Base-by-base conservation (phyloP, 2,113 vertebrate species). In the Hystrix brachyura region DNA sequence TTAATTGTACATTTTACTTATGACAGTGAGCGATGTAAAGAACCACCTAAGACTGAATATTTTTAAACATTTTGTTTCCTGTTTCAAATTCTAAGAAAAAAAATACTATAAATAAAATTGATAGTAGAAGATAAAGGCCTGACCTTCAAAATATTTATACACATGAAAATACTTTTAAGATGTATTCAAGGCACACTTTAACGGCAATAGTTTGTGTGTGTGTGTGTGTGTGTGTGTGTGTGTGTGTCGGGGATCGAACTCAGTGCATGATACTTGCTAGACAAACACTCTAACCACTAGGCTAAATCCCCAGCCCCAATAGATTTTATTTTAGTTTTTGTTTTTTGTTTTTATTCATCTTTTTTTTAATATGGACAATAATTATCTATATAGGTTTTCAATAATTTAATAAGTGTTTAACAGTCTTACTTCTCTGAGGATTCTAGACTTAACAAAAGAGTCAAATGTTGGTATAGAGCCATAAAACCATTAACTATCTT, bases 21-120 rank as follows among this genome's bases (percentile, higher is more conserved):
- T 38, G 38, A 38, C 38, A 38, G 38, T 38, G 38, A 38, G 38
- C 38, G 2, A 38, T 38, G 38, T 38, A 38, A 38, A 38, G 38
- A 38, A 38, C 38, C 38, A 38, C 38, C 38, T 38, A 82, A 78
- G 32, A 78, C 0, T 46, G 7, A 59, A 65, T 76, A 23, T 57
- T 83, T 94, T 94, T 38, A 84, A 95, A 51, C n/a, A 34, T 32
- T 87, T 23, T 12, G 53, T 71, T 91, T 95, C 4, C 17, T 89
- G 0, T 78, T 78, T 10, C 10, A 23, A 27, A n/a, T 88, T 89
- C 12, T 72, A 91, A 91, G 32, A 65, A 51, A 76, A 86, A 62
- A 53, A 59, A 3, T 53, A 6, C 10, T 79, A 7, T 80, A 14
- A 94, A 15, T 32, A 87, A 78, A 72, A 67, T 59, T 25, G 11